Base-by-base conservation (phyloP, 2,888 invertebrate species). In the Villa cingulata region DNA sequence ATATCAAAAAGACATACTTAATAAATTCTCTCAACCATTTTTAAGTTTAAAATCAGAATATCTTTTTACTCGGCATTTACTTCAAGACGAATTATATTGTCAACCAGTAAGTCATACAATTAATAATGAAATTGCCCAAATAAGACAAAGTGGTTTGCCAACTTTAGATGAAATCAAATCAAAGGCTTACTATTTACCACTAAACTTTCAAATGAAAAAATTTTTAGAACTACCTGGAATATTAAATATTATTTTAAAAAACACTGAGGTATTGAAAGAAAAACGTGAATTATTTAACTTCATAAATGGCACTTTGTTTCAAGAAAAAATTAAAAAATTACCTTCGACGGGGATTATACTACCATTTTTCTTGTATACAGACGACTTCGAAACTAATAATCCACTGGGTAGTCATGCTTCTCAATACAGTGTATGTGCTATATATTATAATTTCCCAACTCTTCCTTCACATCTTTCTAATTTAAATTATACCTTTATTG, bases 371-470 rank as follows among this genome's bases (percentile, higher is more conserved):
- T 27, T 27, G 10, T 27, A 27, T 27, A 10, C 2, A 2, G 27
- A 27, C 2, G 27, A 27, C 2, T 37, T 43, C 19, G 36, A 34
- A 37, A 4, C 12, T 36, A 43, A 43, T 34, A 43, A 43, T n/a
- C 34, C 20, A 15, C 19, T 43, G 37, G 43, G 43, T 9, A 37
- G 37, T 2, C 43, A 43, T 20, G 2, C 43, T 12, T 2, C 4
- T 37, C 20, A 37, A n/a, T 15, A 43, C 17, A 37, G 5, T 6
- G 5, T 43, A 3, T 37, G 37, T 3, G 43, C 34, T 10, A 43
- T 43, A 6, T 43, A 43, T 37, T 43, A 43, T 9, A 43, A 14
- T 17, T 43, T 43, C n/a, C 43, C 43, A 18, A 43, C 34, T 12
- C 27, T 43, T 2, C 43, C 43, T 18, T 9, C 17, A 16, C 12